These are phyloP conservation scores for Prochilodus magdalenae DNA, from an alignment of 2,113 vertebrate genomes.

Conservation along the genomic window DNA sequence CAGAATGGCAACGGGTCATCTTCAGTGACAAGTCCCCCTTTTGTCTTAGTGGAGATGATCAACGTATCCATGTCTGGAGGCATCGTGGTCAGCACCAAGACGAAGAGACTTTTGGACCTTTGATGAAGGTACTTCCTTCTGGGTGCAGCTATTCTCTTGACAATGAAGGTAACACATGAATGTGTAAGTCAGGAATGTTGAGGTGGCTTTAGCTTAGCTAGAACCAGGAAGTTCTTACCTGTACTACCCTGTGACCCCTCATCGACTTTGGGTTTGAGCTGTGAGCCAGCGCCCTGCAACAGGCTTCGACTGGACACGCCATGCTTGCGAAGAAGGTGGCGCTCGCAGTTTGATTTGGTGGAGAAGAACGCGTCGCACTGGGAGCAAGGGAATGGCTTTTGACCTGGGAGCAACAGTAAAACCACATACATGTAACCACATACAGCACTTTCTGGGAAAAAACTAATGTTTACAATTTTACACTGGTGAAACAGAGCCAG, in stretches of 20 bases:
- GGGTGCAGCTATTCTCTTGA: too few relatives aligned
- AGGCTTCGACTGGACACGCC: slow-evolving; percentile 77
- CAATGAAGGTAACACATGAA: too few relatives aligned
- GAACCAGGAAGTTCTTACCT: slow-evolving; percentile 58
- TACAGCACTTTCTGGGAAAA: background rate
- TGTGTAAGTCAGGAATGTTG: background rate
- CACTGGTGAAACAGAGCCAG: too few relatives aligned
- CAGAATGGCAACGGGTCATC: too few relatives aligned
- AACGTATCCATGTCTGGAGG: too few relatives aligned
- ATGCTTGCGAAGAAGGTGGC: slow-evolving; percentile 88
- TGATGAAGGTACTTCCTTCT: too few relatives aligned
- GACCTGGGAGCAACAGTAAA: slow-evolving; percentile 67
- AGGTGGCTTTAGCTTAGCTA: background rate
- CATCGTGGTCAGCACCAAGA: too few relatives aligned
- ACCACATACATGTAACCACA: background rate
- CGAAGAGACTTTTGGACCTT: too few relatives aligned
- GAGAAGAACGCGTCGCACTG: slow-evolving; percentile 86
- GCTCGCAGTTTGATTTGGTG: slow-evolving; percentile 90
- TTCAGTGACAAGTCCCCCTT: too few relatives aligned
- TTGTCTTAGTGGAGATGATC: too few relatives aligned
- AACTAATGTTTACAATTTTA: too few relatives aligned
- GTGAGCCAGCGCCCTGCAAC: slow-evolving; percentile 78
- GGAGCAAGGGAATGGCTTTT: slow-evolving; percentile 87
- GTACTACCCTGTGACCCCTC: slow-evolving; percentile 78
- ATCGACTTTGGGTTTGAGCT: slow-evolving; percentile 74